Conservation (phyloP, 2,888 invertebrate genomes). For the Nowickia ferox region DNA sequence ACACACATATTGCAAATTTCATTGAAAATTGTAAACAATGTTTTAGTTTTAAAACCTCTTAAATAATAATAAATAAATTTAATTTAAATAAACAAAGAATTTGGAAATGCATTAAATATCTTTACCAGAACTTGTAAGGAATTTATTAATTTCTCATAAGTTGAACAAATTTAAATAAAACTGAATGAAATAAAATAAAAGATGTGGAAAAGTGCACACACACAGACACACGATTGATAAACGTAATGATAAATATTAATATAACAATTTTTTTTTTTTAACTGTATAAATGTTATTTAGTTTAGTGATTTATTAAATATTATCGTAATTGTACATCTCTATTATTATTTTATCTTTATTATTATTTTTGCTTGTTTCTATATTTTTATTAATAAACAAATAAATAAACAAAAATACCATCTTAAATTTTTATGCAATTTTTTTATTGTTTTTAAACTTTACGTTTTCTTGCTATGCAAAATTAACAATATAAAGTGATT, state of each 20-base stretch:
- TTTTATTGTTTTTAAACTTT: conserved; percentile 19
- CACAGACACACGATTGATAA: conserved; percentile 1
- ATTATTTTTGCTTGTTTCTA: conserved; percentile 74
- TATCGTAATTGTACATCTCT: conserved; percentile 72
- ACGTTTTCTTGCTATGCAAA: neutral
- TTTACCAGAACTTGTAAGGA: neutral
- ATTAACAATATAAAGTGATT: neutral
- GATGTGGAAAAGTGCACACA: neutral
- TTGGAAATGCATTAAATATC: conserved; percentile 1
- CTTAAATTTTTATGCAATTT: conserved; percentile 9
- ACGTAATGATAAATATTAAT: conserved; percentile 31
- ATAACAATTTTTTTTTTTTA: conserved; percentile 63
- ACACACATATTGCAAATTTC: too few species aligned
- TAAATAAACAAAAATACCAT: conserved; percentile 49
- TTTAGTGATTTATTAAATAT: conserved; percentile 64
- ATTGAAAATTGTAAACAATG: too few species aligned
- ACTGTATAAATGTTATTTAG: conserved; percentile 72
- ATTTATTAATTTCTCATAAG: neutral
- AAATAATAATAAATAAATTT: neutral
- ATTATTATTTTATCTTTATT: conserved; percentile 72
- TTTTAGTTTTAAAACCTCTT: too few species aligned
- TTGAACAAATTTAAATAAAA: conserved; percentile 1
- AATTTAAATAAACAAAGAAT: neutral
- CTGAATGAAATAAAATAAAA: neutral
- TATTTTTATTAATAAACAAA: conserved; percentile 73